phyloP scores from a whole-genome alignment of 2,888 invertebrate species.

The Orthosia cruda region DNA sequence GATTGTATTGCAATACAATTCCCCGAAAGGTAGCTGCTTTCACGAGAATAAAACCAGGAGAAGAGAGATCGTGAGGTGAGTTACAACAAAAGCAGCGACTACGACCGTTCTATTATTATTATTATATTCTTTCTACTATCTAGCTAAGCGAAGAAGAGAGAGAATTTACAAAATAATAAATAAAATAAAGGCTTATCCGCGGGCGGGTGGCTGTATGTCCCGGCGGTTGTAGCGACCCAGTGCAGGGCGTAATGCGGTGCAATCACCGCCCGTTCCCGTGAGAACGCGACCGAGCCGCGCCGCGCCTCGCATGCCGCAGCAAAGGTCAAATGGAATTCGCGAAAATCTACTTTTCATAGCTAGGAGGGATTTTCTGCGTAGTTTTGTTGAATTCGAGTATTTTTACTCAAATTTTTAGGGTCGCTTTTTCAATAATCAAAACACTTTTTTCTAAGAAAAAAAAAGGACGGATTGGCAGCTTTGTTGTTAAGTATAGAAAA shows the following conservation, averaged over 20 bases:
- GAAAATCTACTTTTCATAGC: constrained; percentile 57
- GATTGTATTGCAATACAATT: no score
- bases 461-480: background rate
- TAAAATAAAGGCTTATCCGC: constrained; percentile 69
- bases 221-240: constrained; percentile 81
- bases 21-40: no score
- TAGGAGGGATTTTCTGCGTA: background rate
- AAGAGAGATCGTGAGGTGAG: no score
- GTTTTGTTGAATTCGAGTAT: background rate
- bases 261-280: constrained; percentile 90
- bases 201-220: constrained; percentile 72
- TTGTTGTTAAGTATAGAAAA: no score
- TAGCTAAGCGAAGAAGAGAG: no score
- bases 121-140: no score
- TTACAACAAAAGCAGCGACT: no score
- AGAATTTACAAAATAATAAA: background rate
- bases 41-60: no score
- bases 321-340: constrained; percentile 80
- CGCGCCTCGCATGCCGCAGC: constrained; percentile 75
- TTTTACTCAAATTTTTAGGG: no score
- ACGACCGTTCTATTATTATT: no score
- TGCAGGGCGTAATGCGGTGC: constrained; percentile 87
- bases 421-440: background rate
- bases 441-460: background rate
- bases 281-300: constrained; percentile 84